Base-by-base conservation (phyloP, 2,888 invertebrate species). In the Drosophila kambysellisi region DNA sequence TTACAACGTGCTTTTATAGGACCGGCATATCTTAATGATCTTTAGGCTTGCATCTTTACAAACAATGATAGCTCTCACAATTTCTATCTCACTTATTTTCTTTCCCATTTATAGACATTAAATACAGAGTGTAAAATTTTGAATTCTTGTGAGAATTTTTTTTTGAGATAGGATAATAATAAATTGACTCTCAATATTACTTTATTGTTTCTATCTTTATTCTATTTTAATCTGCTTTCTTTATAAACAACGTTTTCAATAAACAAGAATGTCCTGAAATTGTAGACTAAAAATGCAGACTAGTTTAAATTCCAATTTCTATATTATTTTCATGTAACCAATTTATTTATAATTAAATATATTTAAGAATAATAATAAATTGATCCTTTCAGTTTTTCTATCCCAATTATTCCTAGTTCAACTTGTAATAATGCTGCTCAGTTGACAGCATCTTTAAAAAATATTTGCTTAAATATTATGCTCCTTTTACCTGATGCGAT, bases 401-500 rank as follows among this genome's bases (percentile, higher is more conserved):
- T 46, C 4, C 0, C 12, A 46, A 0, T 1, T 17, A 12, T 25
- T 2, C 46, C 46, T 25, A 25, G 2, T 15, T 25, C 8, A 4
- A 8, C 15, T 46, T 25, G 15, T 15, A 15, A 15, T 15, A 25
- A 15, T 25, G 7, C 4, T 15, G 7, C 12, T 20, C 7, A 20
- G 20, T 20, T 52, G 35, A n/a, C 29, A 29, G 30, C 35, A 15
- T 15, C 4, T n/a, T n/a, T n/a, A n/a, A 4, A 50, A 51, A 30
- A 12, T 51, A 9, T 7, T 46, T 11, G 11, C 6, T n/a, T 29
- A n/a, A 25, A 32, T 48, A 54, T 50, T 54, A 46, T 25, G 57
- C 43, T 70, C 43, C 60, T 56, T 51, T 51, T 48, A 61, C 41
- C 35, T 20, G 51, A 48, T 59, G 46, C 41, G n/a, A 54, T 41